These are phyloP conservation scores for Solea solea DNA, from an alignment of 2,113 vertebrate genomes.

Conservation along the genomic window DNA sequence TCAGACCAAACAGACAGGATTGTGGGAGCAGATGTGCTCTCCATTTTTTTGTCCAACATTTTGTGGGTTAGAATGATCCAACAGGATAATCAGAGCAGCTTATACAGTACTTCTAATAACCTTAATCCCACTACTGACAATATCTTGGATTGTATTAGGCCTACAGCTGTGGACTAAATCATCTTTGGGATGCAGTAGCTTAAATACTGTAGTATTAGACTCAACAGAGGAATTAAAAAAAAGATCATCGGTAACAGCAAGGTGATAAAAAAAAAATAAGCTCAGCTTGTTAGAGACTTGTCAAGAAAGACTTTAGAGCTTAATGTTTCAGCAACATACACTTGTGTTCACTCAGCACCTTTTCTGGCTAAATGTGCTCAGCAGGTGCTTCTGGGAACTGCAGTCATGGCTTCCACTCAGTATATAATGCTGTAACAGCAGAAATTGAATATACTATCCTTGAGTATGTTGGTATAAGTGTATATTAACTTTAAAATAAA, in stretches of 20 bases:
- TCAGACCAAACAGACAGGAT: conserved; percentile 51
- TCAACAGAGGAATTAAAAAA: conserved; percentile 35
- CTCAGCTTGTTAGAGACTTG: conserved; percentile 30
- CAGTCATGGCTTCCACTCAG: conserved; percentile 32
- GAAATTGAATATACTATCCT: too few relatives aligned
- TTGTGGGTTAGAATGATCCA: conserved; percentile 68
- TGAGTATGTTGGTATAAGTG: too few relatives aligned
- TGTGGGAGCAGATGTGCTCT: conserved; percentile 71
- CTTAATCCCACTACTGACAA: conserved; percentile 78
- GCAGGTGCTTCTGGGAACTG: conserved; percentile 43
- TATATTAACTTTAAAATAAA: too few relatives aligned
- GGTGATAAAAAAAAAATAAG: conserved; percentile 13
- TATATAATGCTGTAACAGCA: conserved; percentile 21
- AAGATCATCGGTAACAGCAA: conserved; percentile 32
- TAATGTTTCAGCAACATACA: conserved; percentile 3
- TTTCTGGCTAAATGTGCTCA: conserved; percentile 23
- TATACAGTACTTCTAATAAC: conserved; percentile 76
- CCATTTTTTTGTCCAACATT: conserved; percentile 65
- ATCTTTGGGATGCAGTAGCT: conserved; percentile 36
- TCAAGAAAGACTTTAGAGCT: conserved; percentile 4
- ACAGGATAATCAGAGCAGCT: conserved; percentile 74
- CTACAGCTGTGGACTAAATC: conserved; percentile 66
- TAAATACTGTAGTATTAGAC: conserved; percentile 31
- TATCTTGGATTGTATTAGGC: conserved; percentile 62
- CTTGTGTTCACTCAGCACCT: conserved; percentile 21